These are phyloP conservation scores for Eristalis arbustorum DNA, from an alignment of 2,888 invertebrate genomes.

Conservation along the genomic window DNA sequence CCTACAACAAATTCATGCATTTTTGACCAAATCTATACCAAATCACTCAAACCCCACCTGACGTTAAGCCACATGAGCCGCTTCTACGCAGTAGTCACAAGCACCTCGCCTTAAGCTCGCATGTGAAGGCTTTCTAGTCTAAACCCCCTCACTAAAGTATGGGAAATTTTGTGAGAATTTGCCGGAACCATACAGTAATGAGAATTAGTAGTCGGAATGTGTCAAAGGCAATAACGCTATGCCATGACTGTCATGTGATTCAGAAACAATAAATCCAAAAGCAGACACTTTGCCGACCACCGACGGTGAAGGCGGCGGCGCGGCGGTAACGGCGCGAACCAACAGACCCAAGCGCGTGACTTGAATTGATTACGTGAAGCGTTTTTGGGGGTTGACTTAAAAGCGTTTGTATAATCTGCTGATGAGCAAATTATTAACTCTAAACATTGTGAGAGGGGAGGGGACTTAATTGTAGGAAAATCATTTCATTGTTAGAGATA, in stretches of 20 bases:
- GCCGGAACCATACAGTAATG: background rate
- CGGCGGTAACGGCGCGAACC: background rate
- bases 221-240: constrained; percentile 26
- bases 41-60: background rate
- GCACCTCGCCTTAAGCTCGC: no score
- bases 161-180: background rate
- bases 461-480: background rate
- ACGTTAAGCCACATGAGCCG: background rate
- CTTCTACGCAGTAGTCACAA: background rate
- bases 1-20: no score
- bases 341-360: background rate
- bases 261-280: constrained; percentile 37
- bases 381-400: background rate
- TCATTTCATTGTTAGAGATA: background rate
- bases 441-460: background rate
- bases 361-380: background rate
- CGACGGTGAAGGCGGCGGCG: background rate
- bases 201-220: constrained; percentile 38
- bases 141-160: background rate
- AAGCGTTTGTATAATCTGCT: background rate
- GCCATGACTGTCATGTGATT: constrained; percentile 35
- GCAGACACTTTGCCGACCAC: constrained; percentile 40
- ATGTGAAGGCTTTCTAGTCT: background rate
- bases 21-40: background rate
- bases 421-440: background rate